Conservation (phyloP, 1,140 invertebrate species). For the Ostrea edulis region DNA sequence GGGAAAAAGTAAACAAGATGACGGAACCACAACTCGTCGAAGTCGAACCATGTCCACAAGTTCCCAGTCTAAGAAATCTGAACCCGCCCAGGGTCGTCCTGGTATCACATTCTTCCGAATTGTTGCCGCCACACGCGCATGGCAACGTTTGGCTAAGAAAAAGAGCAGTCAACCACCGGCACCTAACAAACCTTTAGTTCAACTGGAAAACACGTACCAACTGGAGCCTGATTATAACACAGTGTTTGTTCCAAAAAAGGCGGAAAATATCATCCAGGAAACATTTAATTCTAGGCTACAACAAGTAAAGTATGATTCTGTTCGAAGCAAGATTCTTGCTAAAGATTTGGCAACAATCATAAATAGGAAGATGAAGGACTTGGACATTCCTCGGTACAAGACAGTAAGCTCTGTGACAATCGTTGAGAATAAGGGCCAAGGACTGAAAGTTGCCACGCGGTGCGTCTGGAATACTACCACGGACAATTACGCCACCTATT, state of each 20-base stretch:
- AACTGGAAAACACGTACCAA: slow-evolving; percentile 69
- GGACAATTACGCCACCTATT: slow-evolving; percentile 70
- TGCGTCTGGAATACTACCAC: slow-evolving; percentile 69
- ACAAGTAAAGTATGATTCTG: slow-evolving; percentile 59
- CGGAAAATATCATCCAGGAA: slow-evolving; percentile 56
- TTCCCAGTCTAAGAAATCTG: slow-evolving; percentile 49
- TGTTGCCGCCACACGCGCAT: slow-evolving; percentile 63
- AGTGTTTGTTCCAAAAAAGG: slow-evolving; percentile 60
- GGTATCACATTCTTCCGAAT: slow-evolving; percentile 64
- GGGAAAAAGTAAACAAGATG: slow-evolving; percentile 19
- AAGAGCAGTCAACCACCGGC: slow-evolving; percentile 9
- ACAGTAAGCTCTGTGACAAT: slow-evolving; percentile 72
- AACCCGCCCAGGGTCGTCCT: not conserved
- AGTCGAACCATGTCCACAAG: slow-evolving; percentile 39
- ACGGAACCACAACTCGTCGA: not conserved
- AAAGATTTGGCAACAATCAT: slow-evolving; percentile 62
- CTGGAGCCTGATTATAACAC: slow-evolving; percentile 60
- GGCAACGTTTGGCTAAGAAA: slow-evolving; percentile 62
- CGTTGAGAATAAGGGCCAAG: slow-evolving; percentile 73
- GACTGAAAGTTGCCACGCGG: slow-evolving; percentile 67
- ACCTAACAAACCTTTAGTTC: slow-evolving; percentile 35
- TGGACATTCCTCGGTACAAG: slow-evolving; percentile 73
- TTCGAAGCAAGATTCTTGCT: slow-evolving; percentile 55
- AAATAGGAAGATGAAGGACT: slow-evolving; percentile 64
- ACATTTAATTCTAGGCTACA: slow-evolving; percentile 58